Evolutionary conservation across 2,888 invertebrate species (phyloP).

Genomic region (Aethes cnicana): DNA sequence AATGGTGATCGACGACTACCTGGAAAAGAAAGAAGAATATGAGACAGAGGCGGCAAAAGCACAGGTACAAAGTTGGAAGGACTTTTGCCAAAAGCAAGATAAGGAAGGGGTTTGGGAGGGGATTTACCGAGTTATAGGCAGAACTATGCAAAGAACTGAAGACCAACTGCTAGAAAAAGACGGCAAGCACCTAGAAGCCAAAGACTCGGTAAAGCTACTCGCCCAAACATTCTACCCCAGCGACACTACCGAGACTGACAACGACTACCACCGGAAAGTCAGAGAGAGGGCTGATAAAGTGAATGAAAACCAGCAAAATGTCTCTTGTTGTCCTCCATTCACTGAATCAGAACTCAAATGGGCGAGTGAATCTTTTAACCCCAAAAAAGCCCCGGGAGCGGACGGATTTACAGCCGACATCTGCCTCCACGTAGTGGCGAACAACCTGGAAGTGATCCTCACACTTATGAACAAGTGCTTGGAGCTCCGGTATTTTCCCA

Average conservation of each 20-base stretch:
- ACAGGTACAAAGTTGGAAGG: slow-evolving; percentile 22
- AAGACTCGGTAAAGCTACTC: background rate
- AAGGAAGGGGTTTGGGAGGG: slow-evolving; percentile 28
- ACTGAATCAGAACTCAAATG: background rate
- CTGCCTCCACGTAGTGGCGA: background rate
- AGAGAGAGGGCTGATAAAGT: background rate
- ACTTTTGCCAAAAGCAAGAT: slow-evolving; percentile 27
- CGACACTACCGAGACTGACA: background rate
- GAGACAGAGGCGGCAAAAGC: background rate
- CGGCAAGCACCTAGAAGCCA: background rate
- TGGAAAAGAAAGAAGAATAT: slow-evolving; percentile 20
- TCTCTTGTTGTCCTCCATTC: background rate
- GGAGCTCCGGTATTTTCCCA: background rate
- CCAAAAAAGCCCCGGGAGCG: slow-evolving; percentile 2
- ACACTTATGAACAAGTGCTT: background rate
- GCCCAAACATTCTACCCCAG: slow-evolving; percentile 8
- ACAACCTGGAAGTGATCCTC: background rate
- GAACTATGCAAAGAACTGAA: slow-evolving; percentile 10
- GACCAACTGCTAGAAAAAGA: background rate
- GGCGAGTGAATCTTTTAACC: background rate
- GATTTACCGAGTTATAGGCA: slow-evolving; percentile 19
- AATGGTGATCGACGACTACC: slow-evolving; percentile 16
- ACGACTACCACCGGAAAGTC: background rate
- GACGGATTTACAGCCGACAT: background rate
- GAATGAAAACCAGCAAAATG: background rate